Base-by-base conservation (phyloP, 1,140 invertebrate genomes). In the Drosophila biarmipes region DNA sequence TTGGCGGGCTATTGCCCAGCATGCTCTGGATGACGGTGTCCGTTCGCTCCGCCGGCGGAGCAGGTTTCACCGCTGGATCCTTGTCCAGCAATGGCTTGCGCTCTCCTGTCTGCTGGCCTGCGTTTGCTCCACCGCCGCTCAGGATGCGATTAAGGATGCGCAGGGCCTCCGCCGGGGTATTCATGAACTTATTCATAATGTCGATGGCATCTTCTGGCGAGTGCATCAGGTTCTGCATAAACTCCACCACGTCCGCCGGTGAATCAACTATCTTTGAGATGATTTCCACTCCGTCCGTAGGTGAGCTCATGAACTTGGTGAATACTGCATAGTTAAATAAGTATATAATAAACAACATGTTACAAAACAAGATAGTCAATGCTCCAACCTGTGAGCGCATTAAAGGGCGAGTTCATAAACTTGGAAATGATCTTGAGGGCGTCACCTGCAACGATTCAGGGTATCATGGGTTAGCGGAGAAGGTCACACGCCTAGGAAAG, bases 111-210 rank as follows among this genome's bases (percentile, higher is more conserved):
- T 73, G 73, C 37, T 79, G 66, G 4, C 48, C 51, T 21, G 73
- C 42, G 45, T 81, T 90, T 4, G 63, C 58, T 2, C 63, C 61
- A 11, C 78, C 58, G 24, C 78, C 81, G 61, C 91, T 92, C 7
- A 92, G 72, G n/a, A 92, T 92, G 46, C 80, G 89, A 48, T 92
- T 92, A 0, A 92, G 49, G 58, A 91, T 91, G 56, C 75, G 75
- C 8, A 92, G 69, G 10, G 90, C 91, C 62, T 92, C 91, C 6
- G 90, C 90, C 24, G 91, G 91, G 17, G 90, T 89, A 56, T 91
- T 91, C 84, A 92, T 92, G 51, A 92, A 92, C 73, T 92, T 91
- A 57, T 91, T 90, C 91, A 92, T 92, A 34, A 92, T 92, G 27
- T 92, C 80, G 6, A 92, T 69, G 37, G 90, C 91, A 56, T 92